Evolutionary conservation across 2,113 vertebrate genomes (phyloP), one percentile per base, ranked within the genome.

Genomic region (Uropsilus gracilis): DNA sequence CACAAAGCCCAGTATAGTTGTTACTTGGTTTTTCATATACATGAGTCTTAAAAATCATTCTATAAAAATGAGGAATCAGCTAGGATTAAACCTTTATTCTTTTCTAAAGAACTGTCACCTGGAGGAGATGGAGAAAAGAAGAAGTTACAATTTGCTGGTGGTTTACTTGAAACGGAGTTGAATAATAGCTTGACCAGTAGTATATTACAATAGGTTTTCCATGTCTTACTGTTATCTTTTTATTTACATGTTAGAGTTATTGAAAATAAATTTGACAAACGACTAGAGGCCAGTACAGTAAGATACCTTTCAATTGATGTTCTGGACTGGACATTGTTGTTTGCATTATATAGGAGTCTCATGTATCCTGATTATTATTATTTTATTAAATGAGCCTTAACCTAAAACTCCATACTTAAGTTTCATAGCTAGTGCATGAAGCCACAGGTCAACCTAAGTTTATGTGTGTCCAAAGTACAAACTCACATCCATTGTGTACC

Each of bases 241-340:
- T 16, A 18, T 86, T 46, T 44, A 24, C 20, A 50, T 48, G 0
- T 53, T 64, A n/a, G 92, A 90, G 24, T 48, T 78, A 3, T 86
- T 95, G 53, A 76, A 86, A 86, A 26, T 50, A 75, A 68, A 42
- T 86, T 71, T 93, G 50, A 71, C 63, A 42, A 71, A 50, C 50
- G 55, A 55, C 18, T 39, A 87, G 6, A 84, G 37, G 1, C 50
- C 73, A 88, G 42, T 80, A 28, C 61, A 14, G 77, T 82, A 11
- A 61, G 44, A 89, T 48, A 42, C 48, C 10, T n/a, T 50, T 39
- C 32, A 46, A 30, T 50, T 86, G 69, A 32, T 86, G 16, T 20
- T 69, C 20, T 53, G 81, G 78, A 16, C 84, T 12, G 16, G 63
- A 32, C 9, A 6, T 53, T n/a, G 53, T 37, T 46, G 9, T 28